A percentile compares a stretch with the other conserved stretches of the same genome.
Evolutionary conservation across 2,113 vertebrate species (phyloP).

Genomic region (Mixornis gularis): DNA sequence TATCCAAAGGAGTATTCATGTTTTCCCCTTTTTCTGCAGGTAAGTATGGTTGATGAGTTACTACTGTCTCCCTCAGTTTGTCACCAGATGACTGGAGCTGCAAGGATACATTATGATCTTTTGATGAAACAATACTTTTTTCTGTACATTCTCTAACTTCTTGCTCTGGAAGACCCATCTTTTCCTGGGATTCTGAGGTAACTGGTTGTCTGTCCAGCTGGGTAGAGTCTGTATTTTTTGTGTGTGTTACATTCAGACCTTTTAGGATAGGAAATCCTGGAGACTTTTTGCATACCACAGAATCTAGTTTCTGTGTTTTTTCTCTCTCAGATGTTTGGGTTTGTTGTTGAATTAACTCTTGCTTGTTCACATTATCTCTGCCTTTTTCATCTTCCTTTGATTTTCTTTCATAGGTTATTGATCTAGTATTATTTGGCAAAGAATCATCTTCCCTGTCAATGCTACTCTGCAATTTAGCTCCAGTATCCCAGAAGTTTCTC

Average conservation of each 20-base stretch:
- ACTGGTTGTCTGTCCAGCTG: not conserved
- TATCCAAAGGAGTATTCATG: not conserved
- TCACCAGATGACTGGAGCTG: not conserved
- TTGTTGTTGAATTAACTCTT: not conserved
- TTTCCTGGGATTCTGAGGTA: not conserved
- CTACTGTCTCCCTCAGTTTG: conserved; percentile 17
- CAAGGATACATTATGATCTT: not conserved
- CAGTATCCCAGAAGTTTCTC: conserved; percentile 84
- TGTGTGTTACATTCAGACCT: conserved; percentile 31
- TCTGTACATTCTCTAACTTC: conserved; percentile 28
- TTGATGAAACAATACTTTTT: conserved; percentile 14
- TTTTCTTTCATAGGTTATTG: not conserved
- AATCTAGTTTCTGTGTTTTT: conserved; percentile 29
- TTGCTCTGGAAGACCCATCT: not conserved
- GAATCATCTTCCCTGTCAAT: not conserved
- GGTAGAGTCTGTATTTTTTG: conserved; percentile 31
- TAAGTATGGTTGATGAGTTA: not conserved
- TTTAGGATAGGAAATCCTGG: not conserved
- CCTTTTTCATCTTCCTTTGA: conserved; percentile 5
- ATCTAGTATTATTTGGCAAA: not conserved
- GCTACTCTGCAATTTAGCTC: conserved; percentile 44
- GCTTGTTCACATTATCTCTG: conserved; percentile 1
- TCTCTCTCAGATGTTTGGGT: not conserved
- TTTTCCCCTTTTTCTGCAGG: not conserved
- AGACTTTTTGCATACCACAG: not conserved